Percentiles rank a stretch among this genome's conserved stretches.
Conservation (phyloP, 2,888 invertebrate species). For the Rhyacophila evoluta region DNA sequence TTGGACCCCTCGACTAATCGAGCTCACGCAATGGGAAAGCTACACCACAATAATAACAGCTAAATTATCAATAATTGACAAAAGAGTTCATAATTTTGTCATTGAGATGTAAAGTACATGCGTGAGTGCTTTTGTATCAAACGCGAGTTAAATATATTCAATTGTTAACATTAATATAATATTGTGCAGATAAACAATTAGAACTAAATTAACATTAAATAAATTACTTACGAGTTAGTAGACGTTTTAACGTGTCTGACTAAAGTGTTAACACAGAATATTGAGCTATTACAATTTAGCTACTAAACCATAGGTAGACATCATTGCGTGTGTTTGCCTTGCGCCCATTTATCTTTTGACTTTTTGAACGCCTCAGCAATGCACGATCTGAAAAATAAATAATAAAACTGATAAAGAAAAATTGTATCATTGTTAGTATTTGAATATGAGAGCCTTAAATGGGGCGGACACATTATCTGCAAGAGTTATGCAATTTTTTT, state of each 20-base stretch:
- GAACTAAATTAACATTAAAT: not conserved
- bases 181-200: not conserved
- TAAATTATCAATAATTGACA: too few species aligned
- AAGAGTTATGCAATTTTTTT: too few species aligned
- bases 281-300: not conserved
- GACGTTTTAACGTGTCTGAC: not conserved
- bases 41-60: too few species aligned
- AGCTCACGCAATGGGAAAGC: too few species aligned
- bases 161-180: not conserved
- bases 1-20: too few species aligned
- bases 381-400: slow-evolving; percentile 72
- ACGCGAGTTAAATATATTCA: not conserved
- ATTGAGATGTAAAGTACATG: too few species aligned
- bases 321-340: slow-evolving; percentile 37
- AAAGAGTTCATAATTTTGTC: too few species aligned
- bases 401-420: slow-evolving; percentile 15
- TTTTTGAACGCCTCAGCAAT: slow-evolving; percentile 82
- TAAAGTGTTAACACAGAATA: not conserved
- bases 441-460: not conserved
- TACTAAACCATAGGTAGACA: not conserved
- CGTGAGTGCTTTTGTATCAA: too few species aligned
- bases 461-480: too few species aligned
- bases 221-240: not conserved
- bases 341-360: slow-evolving; percentile 70
- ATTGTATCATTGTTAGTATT: not conserved